Base-by-base conservation (phyloP, 2,797 vertebrate genomes). In the Alauda arvensis region DNA sequence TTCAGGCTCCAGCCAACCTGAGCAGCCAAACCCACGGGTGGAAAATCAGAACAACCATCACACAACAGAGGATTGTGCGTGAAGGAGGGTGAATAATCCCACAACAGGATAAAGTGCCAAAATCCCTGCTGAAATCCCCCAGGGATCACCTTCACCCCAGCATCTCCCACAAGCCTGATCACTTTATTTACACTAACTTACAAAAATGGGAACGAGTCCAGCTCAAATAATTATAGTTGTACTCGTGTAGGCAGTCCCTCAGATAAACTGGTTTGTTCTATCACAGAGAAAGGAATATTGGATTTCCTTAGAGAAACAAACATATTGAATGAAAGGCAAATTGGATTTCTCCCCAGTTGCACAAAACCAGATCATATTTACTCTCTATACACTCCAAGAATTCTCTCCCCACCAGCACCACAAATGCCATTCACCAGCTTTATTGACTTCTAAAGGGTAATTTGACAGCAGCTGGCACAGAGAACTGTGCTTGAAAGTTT, bases 341-440 rank as follows among this genome's bases (percentile, higher is more conserved):
- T 87, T 91, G 94, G 90, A 93, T 94, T 94, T 91, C 76, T 90
- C 85, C 83, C 85, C 77, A 84, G 89, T 80, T 60, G 53, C 79
- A 85, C 90, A 81, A 92, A 71, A 77, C 40, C 45, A 70, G 85
- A 94, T 95, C 88, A 63, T 77, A 94, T 94, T 95, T 90, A 77
- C 56, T 83, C 83, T 75, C 72, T 53, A 51, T 20, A 74, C 57
- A 48, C 76, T 72, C 29, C 1, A 24, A 91, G 87, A 85, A 91
- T 84, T 88, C 85, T 72, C 88, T 91, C 31, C 81, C 75, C 68
- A 83, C 15, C 86, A 92, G 70, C 88, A 88, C 74, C 81, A 77
- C 77, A 87, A 94, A 88, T 46, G 75, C 87, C 89, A 92, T 61
- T 82, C 79, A 71, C 70, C 75, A 76, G 77, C 72, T 93, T 92